These are phyloP conservation scores for Brachynemurus nebulosus DNA, from an alignment of 2,888 invertebrate species.

Conservation along the genomic window DNA sequence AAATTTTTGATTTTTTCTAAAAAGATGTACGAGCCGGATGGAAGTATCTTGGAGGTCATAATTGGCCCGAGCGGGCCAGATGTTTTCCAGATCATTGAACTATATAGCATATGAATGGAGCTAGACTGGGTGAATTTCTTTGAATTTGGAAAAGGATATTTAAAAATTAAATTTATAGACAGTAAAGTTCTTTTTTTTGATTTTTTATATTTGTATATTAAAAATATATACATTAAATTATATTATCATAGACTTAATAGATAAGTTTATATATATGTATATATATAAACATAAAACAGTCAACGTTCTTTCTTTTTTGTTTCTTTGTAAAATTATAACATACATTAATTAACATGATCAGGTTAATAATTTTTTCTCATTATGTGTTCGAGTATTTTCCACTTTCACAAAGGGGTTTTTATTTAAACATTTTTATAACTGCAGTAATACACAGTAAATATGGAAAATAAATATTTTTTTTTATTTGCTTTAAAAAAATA, in stretches of 20 bases:
- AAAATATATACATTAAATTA: constrained; percentile 10
- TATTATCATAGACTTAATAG: constrained; percentile 4
- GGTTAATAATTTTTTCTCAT: not conserved
- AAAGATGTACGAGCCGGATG: too few relatives aligned
- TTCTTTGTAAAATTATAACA: constrained; percentile 1
- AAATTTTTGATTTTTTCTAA: too few relatives aligned
- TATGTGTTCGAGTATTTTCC: not conserved
- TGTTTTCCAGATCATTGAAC: too few relatives aligned
- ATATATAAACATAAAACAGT: constrained; percentile 10
- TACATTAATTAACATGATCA: not conserved
- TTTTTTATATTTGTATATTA: constrained; percentile 10
- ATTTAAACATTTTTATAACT: not conserved
- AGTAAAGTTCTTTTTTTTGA: too few relatives aligned
- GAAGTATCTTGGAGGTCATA: too few relatives aligned
- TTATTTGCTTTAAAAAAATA: too few relatives aligned
- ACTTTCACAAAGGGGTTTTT: not conserved
- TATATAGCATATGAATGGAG: too few relatives aligned
- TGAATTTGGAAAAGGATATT: too few relatives aligned
- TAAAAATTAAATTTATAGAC: too few relatives aligned
- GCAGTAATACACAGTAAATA: not conserved
- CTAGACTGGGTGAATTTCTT: too few relatives aligned
- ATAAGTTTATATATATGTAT: not conserved
- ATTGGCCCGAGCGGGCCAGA: too few relatives aligned
- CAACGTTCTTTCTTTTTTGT: constrained; percentile 3
- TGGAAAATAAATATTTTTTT: not conserved